Percentiles rank a stretch among this genome's conserved stretches.
These are phyloP conservation scores for Dascyllus trimaculatus DNA, from an alignment of 2,113 vertebrate genomes.

Conservation along the genomic window DNA sequence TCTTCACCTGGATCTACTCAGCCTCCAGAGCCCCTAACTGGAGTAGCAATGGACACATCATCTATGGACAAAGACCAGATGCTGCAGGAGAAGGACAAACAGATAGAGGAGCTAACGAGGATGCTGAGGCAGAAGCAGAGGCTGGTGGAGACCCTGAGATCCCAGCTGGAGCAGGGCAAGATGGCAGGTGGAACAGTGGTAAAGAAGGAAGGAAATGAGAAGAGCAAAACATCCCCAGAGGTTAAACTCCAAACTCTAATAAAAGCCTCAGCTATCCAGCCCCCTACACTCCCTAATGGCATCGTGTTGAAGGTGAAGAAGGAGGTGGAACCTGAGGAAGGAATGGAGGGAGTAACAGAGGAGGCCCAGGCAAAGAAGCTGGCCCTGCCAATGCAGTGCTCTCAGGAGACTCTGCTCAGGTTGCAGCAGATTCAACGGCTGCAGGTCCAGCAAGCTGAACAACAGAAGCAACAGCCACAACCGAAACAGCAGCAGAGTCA, in stretches of 20 bases:
- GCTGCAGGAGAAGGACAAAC: slow-evolving; percentile 98
- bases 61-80: slow-evolving; percentile 94
- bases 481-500: slow-evolving; percentile 45
- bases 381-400: slow-evolving; percentile 74
- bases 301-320: slow-evolving; percentile 76
- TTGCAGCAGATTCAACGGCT: slow-evolving; percentile 83
- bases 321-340: slow-evolving; percentile 77
- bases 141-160: slow-evolving; percentile 93
- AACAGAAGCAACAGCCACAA: slow-evolving; percentile 60
- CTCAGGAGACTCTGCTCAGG: slow-evolving; percentile 80
- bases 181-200: slow-evolving; percentile 59
- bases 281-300: slow-evolving; percentile 68
- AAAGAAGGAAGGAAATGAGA: slow-evolving; percentile 60
- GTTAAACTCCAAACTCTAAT: slow-evolving; percentile 58
- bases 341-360: slow-evolving; percentile 74
- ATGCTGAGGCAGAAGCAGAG: slow-evolving; percentile 97
- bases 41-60: slow-evolving; percentile 30
- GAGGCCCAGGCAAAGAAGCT: slow-evolving; percentile 65
- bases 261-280: slow-evolving; percentile 71
- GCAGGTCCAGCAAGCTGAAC: slow-evolving; percentile 75
- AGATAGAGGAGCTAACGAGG: slow-evolving; percentile 93
- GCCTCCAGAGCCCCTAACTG: slow-evolving; percentile 40
- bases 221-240: slow-evolving; percentile 31
- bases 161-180: slow-evolving; percentile 94
- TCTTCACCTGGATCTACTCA: slow-evolving; percentile 18